These are phyloP conservation scores for Bradypus variegatus DNA, from an alignment of 2,797 vertebrate species.

Conservation along the genomic window DNA sequence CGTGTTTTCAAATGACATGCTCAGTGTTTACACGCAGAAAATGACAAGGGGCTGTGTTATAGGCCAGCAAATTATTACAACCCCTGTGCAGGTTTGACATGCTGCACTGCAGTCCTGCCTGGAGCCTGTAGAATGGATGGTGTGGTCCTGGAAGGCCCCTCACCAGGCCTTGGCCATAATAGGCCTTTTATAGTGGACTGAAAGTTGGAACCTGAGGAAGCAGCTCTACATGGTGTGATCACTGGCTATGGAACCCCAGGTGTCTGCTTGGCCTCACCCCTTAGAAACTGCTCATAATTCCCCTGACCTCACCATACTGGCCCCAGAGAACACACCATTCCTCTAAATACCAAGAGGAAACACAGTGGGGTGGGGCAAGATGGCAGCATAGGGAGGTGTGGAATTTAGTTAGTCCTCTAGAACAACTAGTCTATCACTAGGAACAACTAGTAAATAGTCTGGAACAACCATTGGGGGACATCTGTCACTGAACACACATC, in stretches of 20 bases:
- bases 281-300: neutral
- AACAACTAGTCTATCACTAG: no score
- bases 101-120: neutral
- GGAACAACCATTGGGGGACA: no score
- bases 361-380: neutral
- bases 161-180: neutral
- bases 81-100: neutral
- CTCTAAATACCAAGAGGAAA: neutral
- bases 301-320: neutral
- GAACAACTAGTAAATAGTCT: no score
- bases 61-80: neutral
- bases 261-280: neutral
- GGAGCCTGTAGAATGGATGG: neutral
- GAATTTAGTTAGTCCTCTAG: no score
- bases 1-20: neutral
- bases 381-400: no score
- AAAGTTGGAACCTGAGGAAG: neutral
- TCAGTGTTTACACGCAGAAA: neutral
- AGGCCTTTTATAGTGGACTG: neutral
- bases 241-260: neutral
- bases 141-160: neutral
- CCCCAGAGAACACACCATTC: neutral
- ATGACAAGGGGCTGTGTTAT: neutral
- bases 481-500: no score
- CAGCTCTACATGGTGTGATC: neutral